Conservation (phyloP, 1,140 invertebrate species). For the Bombus polaris region DNA sequence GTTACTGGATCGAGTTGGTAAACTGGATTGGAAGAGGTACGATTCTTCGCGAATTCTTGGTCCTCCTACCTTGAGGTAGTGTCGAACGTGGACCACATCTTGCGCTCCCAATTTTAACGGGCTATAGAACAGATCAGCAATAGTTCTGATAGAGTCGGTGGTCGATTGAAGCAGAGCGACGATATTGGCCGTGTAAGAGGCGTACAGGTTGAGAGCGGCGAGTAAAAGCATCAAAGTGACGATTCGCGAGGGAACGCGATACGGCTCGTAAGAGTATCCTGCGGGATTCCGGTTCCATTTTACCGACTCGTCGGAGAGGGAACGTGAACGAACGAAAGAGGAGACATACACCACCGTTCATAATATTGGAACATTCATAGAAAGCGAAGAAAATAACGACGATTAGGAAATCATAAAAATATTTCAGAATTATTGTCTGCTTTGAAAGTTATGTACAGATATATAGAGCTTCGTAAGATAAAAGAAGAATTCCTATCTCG, state of each 20-base stretch:
- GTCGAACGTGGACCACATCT: constrained; percentile 85
- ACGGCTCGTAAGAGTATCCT: constrained; percentile 73
- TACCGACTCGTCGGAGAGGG: no score
- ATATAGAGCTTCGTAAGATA: no score
- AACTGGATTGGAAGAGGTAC: no score
- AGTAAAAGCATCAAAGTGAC: constrained; percentile 73
- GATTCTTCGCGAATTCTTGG: no score
- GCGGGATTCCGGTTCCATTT: not conserved
- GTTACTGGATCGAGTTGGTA: no score
- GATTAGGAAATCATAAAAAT: no score
- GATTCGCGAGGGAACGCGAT: constrained; percentile 68
- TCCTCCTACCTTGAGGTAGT: constrained; percentile 84
- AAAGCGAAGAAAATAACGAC: no score
- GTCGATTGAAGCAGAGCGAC: constrained; percentile 86
- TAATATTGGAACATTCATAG: no score
- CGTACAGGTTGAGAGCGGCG: constrained; percentile 80
- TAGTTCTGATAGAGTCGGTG: constrained; percentile 84
- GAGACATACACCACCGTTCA: fast-evolving
- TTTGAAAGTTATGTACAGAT: fast-evolving
- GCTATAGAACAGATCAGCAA: constrained; percentile 84
- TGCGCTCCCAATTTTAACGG: constrained; percentile 85
- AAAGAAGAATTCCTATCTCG: no score
- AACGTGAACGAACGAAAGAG: not conserved
- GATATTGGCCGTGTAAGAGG: constrained; percentile 87
- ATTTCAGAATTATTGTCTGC: no score